Evolutionary conservation across 64 coral and sea anemone genomes (phyloP), one percentile per base, ranked within the genome.

Genomic region (Stichodactyla helianthus): DNA sequence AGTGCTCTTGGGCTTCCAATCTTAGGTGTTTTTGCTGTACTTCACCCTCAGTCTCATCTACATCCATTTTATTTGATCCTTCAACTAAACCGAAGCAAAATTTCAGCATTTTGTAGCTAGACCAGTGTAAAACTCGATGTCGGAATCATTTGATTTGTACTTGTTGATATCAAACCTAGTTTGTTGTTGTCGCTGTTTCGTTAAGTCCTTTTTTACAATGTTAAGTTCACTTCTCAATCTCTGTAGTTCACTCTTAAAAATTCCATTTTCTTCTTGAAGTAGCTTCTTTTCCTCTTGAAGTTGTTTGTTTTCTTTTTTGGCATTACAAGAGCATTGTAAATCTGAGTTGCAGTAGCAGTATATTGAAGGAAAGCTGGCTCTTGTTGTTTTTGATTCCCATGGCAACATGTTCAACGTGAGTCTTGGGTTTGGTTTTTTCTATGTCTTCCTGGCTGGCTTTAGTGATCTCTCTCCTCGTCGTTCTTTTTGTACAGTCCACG

Each of bases 111-210:
- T 89, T 77, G 52, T 89, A 89, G 70, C 85, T 89, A 61, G 53
- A 12, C 87, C 87, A 53, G 86, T 85, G 60, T 88, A 93, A 86
- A 93, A 93, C 27, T 82, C 77, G 27, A 93, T 93, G 67, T 87
- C 78, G 22, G 85, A 16, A 56, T 92, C 86, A 59, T 79, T 92
- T 20, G 57, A 81, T 63, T 92, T 88, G 79, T 88, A 88, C 7
- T 92, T 31, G n/a, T 92, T 86, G 84, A 88, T 92, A 59, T 92
- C 59, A 61, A 92, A 92, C 79, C 83, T 84, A 61, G 91, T 86
- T 83, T 92, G 56, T 56, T 57, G 61, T n/a, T 85, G 56, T 64
- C 22, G 56, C 50, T 62, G 55, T 56, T 56, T 85, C n/a, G 28
- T 5, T 10, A 76, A 22, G 71, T 76, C n/a, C n/a, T 14, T 76